Evolutionary conservation across 2,888 invertebrate genomes (phyloP), one percentile per base, ranked within the genome.

Genomic region (Neria commutata): DNA sequence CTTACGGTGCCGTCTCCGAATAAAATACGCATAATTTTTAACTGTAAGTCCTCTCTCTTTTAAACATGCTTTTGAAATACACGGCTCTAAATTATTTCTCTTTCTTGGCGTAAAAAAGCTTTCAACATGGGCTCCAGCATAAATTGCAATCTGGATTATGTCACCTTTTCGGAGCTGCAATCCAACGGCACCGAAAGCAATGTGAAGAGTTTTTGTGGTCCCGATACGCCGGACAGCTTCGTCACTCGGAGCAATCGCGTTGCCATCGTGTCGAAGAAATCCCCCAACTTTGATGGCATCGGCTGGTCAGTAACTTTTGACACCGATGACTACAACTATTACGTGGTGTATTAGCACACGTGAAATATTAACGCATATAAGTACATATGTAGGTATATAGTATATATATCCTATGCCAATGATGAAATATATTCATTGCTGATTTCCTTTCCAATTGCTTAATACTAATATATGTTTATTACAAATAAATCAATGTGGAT

Each of bases 281-380:
- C 86, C 6, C 80, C 84, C 19, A 89, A 89, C 69, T 92, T 91
- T 67, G 85, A 86, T 45, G 92, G 91, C 1, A 84, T 84, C 1
- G 92, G 92, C 11, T 92, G 91, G 89, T 23, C 23, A 1, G 3
- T 71, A 0, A 19, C 5, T 6, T 65, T 61, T 21, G 19, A 19
- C 10, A 42, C 42, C 21, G 4, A 19, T 42, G 42, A 42, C 10
- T 29, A 6, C 29, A 29, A 29, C 29, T 6, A 11, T 11, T 29
- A n/a, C n/a, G n/a, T n/a, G n/a, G n/a, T n/a, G n/a, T n/a, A n/a
- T n/a, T n/a, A n/a, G n/a, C n/a, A 11, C 29, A 29, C 6, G 11
- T 29, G 29, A 11, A 29, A 6, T 11, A 29, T 29, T 11, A 29
- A 29, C 29, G 6, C 29, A 29, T 29, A 29, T 8, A 29, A 6